A percentile compares a stretch with the other conserved stretches of the same genome.
These are phyloP conservation scores for Zaprionus africanus DNA, from an alignment of 1,140 invertebrate genomes.

Conservation along the genomic window DNA sequence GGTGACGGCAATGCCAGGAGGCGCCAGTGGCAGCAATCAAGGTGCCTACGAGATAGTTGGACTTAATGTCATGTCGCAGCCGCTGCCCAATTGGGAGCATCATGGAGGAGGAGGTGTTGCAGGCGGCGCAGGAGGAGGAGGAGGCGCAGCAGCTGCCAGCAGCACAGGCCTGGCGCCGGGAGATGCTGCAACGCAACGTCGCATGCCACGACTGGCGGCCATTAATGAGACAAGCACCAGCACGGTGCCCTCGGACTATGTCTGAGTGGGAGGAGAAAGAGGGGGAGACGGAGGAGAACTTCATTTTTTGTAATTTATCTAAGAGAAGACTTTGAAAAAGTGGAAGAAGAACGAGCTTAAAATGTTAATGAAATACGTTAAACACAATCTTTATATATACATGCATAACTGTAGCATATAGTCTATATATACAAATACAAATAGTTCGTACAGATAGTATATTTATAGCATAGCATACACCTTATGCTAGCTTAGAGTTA, in stretches of 20 bases:
- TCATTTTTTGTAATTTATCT: constrained; percentile 5
- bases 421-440: constrained; percentile 58
- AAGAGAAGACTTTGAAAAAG: constrained; percentile 28
- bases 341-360: constrained; percentile 66
- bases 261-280: constrained; percentile 76
- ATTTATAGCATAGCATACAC: constrained; percentile 30
- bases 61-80: constrained; percentile 83
- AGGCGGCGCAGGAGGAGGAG: constrained; percentile 26
- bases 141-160: constrained; percentile 33
- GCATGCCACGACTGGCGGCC: constrained; percentile 86
- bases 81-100: constrained; percentile 82
- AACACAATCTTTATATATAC: constrained; percentile 49
- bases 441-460: constrained; percentile 30
- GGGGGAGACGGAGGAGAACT: not conserved
- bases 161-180: constrained; percentile 45
- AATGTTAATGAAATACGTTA: constrained; percentile 63
- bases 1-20: constrained; percentile 84
- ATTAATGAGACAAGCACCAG: constrained; percentile 87
- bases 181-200: constrained; percentile 64
- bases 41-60: constrained; percentile 87
- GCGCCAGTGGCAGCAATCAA: constrained; percentile 82
- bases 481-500: constrained; percentile 53
- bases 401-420: constrained; percentile 36
- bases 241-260: constrained; percentile 88
- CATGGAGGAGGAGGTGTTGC: constrained; percentile 51